Evolutionary conservation across 2,888 invertebrate species (phyloP), one percentile per base, ranked within the genome.

Genomic region (Apotomis capreana): DNA sequence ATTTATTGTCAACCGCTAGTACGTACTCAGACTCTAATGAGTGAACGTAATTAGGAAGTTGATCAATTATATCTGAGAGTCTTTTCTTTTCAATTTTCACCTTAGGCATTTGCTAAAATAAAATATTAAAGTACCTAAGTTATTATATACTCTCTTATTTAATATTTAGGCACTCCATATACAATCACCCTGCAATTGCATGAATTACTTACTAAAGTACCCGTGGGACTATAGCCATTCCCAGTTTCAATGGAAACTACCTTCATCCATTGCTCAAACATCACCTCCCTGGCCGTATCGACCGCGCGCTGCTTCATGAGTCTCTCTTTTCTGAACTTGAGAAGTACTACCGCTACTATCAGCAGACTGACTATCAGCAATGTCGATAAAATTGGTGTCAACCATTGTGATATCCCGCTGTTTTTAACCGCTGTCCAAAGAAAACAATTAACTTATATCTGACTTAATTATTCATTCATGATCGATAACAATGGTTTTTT

Each of bases 21-120:
- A 99, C 99, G 86, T 99, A 99, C 83, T 99, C 99, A 0, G 98
- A 99, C 83, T 99, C 99, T 0, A 98, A 97, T 84, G 96, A 96
- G 83, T 95, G 94, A 79, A 95, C 95, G 6, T 95, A 94, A 75
- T 96, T 95, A 61, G 93, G 94, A 8, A 96, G 95, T 77, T 95
- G 95, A 73, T 94, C 95, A 62, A 95, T 94, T 15, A 95, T 95
- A 84, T 95, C 96, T 0, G 96, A 95, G 0, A 95, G 88, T 81
- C 97, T 96, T 84, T 97, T 97, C 81, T 97, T 97, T 85, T 97
- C 97, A 65, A 98, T 98, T 89, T 98, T 97, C 0, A 98, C 97
- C 40, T 98, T 95, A 6, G 98, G 98, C 95, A 97, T 96, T 68
- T n/a, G 51, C 58, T 62, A 68, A 67, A 69, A 68, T 3, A 36